Base-by-base conservation (phyloP, 1,140 invertebrate genomes). In the Orchestia grillus region DNA sequence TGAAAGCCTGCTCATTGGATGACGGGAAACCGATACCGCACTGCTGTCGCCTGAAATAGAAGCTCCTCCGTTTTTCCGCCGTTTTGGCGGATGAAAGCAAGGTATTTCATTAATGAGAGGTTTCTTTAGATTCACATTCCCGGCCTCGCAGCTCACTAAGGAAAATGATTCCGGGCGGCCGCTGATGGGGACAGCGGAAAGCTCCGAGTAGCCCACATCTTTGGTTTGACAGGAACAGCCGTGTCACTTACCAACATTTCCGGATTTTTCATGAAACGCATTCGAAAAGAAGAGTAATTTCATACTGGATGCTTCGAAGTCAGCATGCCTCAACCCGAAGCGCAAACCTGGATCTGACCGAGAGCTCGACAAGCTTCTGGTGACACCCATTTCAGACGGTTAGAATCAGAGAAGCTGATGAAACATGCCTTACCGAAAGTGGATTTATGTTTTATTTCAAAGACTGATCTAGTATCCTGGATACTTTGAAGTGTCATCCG, bases 81-180 rank as follows among this genome's bases (percentile, higher is more conserved):
- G 88, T 90, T 90, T 90, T 90, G 88, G 88, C 88, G 88, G 88
- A 90, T 90, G 88, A 90, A 90, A 90, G 88, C 43, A 90, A 90
- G 88, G 88, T 90, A 90, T 90, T 90, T 90, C 88, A 90, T 90
- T 90, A 90, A 90, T 90, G 88, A 41, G 88, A 90, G 42, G 36
- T 90, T 90, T 90, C 88, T 90, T 90, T 90, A 90, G 88, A 44
- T 90, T 90, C 41, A 41, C 88, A 90, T 90, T 90, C 88, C 88
- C n/a, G 88, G 88, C 88, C 23, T 3, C 42, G n/a, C 28, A 44
- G 88, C 41, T 40, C 87, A 11, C 36, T 40, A 87, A 90, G 88
- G 88, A 90, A 90, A 90, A 42, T 90, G 6, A 90, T 90, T 41
- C 88, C 8, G 41, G 36, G 87, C 36, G 36, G 87, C 41, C 41